A percentile compares a stretch with the other conserved stretches of the same genome.
phyloP scores from a whole-genome alignment of 2,888 invertebrate genomes.

The Synergus umbraculus region DNA sequence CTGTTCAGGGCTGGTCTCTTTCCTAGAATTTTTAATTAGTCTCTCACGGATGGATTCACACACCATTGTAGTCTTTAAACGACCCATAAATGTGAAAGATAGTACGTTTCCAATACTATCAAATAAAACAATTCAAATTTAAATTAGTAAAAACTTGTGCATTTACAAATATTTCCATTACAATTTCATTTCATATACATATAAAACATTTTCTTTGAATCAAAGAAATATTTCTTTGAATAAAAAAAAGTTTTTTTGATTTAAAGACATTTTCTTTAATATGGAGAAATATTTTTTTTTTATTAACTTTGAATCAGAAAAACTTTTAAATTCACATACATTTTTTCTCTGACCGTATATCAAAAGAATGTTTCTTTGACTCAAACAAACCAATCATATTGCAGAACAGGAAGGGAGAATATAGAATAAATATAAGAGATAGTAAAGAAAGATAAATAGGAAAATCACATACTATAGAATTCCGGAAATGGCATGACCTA shows the following conservation, averaged over 20 bases:
- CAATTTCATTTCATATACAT: too few relatives aligned
- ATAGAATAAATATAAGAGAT: background rate
- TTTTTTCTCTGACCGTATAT: too few relatives aligned
- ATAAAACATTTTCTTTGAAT: too few relatives aligned
- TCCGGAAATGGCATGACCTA: slow-evolving; percentile 1
- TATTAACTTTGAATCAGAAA: too few relatives aligned
- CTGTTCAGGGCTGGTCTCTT: slow-evolving; percentile 39
- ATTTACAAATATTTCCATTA: background rate
- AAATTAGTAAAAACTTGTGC: background rate
- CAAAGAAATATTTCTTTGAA: too few relatives aligned
- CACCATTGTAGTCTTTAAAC: slow-evolving; percentile 27
- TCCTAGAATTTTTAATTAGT: slow-evolving; percentile 38
- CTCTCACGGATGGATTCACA: slow-evolving; percentile 28
- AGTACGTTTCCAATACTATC: background rate
- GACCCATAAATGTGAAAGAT: slow-evolving; percentile 11
- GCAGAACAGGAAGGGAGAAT: background rate
- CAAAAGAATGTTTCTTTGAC: background rate
- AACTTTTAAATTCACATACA: too few relatives aligned
- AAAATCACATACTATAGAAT: background rate
- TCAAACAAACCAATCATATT: background rate
- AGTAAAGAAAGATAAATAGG: background rate
- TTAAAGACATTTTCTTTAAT: too few relatives aligned
- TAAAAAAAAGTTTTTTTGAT: too few relatives aligned
- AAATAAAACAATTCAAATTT: background rate
- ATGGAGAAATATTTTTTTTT: too few relatives aligned